phyloP scores from a whole-genome alignment of 2,797 vertebrate genomes.

The Sebastiscus albofasciatus region DNA sequence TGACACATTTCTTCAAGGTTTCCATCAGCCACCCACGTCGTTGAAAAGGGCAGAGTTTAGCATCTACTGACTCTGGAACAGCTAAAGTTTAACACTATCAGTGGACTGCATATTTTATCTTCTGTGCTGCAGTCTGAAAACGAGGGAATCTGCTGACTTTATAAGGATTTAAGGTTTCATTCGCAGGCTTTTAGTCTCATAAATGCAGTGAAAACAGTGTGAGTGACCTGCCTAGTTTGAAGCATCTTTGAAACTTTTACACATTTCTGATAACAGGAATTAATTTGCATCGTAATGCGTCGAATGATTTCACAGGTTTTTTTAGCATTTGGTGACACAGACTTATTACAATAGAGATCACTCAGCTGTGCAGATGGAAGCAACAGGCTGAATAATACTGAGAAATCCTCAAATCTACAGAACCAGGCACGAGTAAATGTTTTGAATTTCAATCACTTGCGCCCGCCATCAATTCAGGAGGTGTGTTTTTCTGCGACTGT shows the following conservation, averaged over 20 bases:
- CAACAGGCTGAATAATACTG: slow-evolving; percentile 34
- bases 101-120: not conserved
- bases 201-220: not conserved
- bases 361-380: slow-evolving; percentile 51
- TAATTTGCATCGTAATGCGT: slow-evolving; percentile 26
- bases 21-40: slow-evolving; percentile 36
- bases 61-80: slow-evolving; percentile 14
- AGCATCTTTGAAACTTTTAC: not conserved
- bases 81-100: not conserved
- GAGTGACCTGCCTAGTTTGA: not conserved
- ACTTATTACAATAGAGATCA: slow-evolving; percentile 7
- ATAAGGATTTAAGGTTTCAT: not conserved
- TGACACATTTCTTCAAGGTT: slow-evolving; percentile 41
- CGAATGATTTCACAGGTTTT: slow-evolving; percentile 16
- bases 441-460: slow-evolving; percentile 12
- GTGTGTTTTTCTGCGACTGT: not conserved
- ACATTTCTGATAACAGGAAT: not conserved
- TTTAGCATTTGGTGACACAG: slow-evolving; percentile 14
- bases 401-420: slow-evolving; percentile 10
- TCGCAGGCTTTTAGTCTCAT: not conserved
- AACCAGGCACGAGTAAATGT: not conserved
- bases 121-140: not conserved
- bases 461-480: not conserved
- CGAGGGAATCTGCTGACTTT: not conserved
- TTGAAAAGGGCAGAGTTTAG: slow-evolving; percentile 21